Evolutionary conservation across 2,888 invertebrate genomes (phyloP), one percentile per base, ranked within the genome.

Genomic region (Mimachlamys varia): DNA sequence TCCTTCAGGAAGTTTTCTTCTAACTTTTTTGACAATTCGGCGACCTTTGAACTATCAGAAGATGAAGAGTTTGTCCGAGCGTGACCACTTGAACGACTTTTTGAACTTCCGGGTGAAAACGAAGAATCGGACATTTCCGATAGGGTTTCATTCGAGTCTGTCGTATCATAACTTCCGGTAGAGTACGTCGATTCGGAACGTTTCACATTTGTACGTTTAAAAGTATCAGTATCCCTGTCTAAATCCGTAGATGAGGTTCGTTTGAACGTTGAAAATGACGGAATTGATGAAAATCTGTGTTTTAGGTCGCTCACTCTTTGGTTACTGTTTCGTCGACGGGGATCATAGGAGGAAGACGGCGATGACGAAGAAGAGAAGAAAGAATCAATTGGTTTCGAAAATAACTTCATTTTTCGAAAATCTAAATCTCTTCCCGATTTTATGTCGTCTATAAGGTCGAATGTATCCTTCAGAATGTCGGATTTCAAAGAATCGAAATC

Each of bases 151-250:
- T 90, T 91, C 22, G 92, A 92, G 88, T 89, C 89, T 15, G 89
- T 90, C 0, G 92, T 92, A 12, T 92, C 92, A 88, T 91, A 91
- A 58, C 92, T 90, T 38, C 90, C 90, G 5, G 92, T 92, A 27
- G 92, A 92, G 49, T 92, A 92, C 22, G 90, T 90, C 38, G 92
- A 92, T 33, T 92, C 92, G 0, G 92, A 92, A 33, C 92, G 44
- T 17, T 90, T 44, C 44, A 92, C 90, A 76, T 89, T 89, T 49
- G 88, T 89, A 10, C 89, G 89, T 50, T 88, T 88, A 37, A 91
- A 92, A 38, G 91, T 62, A n/a, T 91, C 92, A 76, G 90, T 88
- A 5, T 90, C 91, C 12, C 88, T 55, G 27, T 92, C 92, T 0
- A 89, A 76, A 33, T 92, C 92, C 53, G 88, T 87, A 17, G 90